Evolutionary conservation across 2,888 invertebrate species (phyloP), one percentile per base, ranked within the genome.

Genomic region (Heliconius ethilla): DNA sequence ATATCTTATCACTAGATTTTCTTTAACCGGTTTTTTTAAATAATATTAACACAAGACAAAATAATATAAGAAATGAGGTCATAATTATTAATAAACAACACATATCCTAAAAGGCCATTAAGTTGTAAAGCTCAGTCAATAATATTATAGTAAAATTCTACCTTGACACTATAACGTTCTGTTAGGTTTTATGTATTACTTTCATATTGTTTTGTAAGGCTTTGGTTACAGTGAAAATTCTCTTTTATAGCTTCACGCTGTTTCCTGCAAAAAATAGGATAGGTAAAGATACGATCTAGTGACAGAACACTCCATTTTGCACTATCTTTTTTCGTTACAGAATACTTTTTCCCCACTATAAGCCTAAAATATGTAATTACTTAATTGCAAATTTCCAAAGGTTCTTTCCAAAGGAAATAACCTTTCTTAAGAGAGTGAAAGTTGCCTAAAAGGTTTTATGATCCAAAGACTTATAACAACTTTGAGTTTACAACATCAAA

Each of bases 21-120:
- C n/a, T n/a, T n/a, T n/a, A n/a, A n/a, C n/a, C n/a, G n/a, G n/a
- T n/a, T n/a, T n/a, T n/a, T n/a, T n/a, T n/a, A n/a, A n/a, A n/a
- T n/a, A n/a, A n/a, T n/a, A n/a, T n/a, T n/a, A n/a, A n/a, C n/a
- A n/a, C n/a, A n/a, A n/a, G n/a, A n/a, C n/a, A 37, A 37, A 13
- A 69, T 25, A 15, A 59, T 66, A 77, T 37, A 72, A 7, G 15
- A 72, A 33, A 72, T 55, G 15, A 59, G 29, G 33, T 69, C 40
- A 45, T 45, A 69, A n/a, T 69, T 25, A 69, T 69, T 25, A 69
- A 25, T 59, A 72, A 72, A 25, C n/a, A 72, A 72, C 33, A 33
- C 29, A 59, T 72, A 55, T 59, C n/a, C 72, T 55, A 59, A 59
- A 72, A 59, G 59, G 15, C 70, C 59, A 72, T 72, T 59, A 59